phyloP scores from a whole-genome alignment of 2,113 vertebrate species.

The Erythrocebus patas region DNA sequence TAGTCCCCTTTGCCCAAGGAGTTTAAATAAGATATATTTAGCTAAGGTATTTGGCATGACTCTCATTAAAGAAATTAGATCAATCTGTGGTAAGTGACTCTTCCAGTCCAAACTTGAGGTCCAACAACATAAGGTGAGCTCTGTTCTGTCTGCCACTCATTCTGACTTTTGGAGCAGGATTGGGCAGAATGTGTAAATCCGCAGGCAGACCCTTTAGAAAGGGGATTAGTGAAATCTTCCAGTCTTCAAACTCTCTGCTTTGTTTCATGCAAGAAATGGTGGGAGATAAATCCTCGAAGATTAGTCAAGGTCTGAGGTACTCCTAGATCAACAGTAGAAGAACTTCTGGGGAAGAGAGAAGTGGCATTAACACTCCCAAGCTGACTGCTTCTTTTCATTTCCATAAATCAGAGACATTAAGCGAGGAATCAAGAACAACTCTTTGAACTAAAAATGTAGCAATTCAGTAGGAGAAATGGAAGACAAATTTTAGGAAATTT shows the following conservation, averaged over 20 bases:
- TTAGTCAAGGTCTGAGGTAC: fast-evolving
- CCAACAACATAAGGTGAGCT: fast-evolving
- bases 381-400: not conserved
- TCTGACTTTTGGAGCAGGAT: no score
- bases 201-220: not conserved
- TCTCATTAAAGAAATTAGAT: not conserved
- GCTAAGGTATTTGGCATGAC: not conserved
- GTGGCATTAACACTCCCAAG: not conserved
- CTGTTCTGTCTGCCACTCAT: fast-evolving
- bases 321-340: not conserved
- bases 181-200: fast-evolving
- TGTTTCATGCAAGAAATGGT: not conserved
- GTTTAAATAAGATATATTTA: not conserved
- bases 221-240: fast-evolving
- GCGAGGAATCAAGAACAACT: not conserved
- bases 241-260: not conserved
- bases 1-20: not conserved
- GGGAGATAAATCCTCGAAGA: not conserved
- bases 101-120: not conserved
- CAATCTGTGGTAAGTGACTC: no score
- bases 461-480: not conserved
- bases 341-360: not conserved
- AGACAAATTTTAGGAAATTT: not conserved
- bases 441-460: not conserved
- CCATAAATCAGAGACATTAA: not conserved